Conservation (phyloP, 2,888 invertebrate genomes). For the Nesidiocoris tenuis region DNA sequence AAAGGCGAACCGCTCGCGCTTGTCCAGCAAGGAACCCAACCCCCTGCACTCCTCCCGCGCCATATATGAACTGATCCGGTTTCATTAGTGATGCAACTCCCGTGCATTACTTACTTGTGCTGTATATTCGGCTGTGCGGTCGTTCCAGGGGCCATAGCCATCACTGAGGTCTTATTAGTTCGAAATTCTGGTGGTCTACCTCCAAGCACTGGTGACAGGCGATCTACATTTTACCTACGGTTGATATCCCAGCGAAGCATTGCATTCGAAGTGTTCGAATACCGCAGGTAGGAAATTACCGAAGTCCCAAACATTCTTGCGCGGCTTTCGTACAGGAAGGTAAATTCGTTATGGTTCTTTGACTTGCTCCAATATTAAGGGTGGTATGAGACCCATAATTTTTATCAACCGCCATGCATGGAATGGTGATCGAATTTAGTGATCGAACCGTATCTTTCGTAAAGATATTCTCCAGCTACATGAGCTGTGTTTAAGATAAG, state of each 20-base stretch:
- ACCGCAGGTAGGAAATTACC: no score
- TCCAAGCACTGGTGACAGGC: not conserved
- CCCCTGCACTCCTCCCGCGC: no score
- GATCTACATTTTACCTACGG: constrained; percentile 30
- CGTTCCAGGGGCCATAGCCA: not conserved
- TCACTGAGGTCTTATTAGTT: constrained; percentile 34
- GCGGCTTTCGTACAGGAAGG: no score
- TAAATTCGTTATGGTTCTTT: no score
- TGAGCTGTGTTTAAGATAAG: no score
- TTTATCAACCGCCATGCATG: no score
- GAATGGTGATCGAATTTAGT: no score
- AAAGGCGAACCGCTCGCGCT: constrained; percentile 12
- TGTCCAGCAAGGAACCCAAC: not conserved
- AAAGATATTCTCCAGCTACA: no score
- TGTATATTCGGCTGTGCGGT: not conserved
- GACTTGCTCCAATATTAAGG: no score
- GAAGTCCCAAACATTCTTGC: no score
- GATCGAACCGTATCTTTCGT: no score
- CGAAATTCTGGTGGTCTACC: constrained; percentile 22
- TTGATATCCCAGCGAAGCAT: not conserved
- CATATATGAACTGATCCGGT: constrained; percentile 20
- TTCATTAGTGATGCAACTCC: constrained; percentile 38
- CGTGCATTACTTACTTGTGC: constrained; percentile 33
- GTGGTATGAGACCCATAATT: no score
- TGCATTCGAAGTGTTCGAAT: not conserved